These are phyloP conservation scores for Ambastaia sidthimunki DNA, from an alignment of 2,797 vertebrate genomes.

Conservation along the genomic window DNA sequence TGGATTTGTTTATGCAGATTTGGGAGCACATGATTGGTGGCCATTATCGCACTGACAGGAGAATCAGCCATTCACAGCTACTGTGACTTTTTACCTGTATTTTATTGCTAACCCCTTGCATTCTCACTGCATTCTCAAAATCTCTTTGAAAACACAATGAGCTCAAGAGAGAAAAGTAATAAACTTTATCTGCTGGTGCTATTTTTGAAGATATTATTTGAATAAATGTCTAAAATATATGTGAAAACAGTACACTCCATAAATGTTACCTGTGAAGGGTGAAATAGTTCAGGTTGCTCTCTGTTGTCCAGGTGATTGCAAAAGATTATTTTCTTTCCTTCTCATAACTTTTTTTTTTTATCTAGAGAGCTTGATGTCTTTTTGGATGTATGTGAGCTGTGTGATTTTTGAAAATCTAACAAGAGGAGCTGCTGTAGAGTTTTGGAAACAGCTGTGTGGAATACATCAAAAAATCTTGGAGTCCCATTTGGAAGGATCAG, in stretches of 20 bases:
- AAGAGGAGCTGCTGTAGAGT: not conserved
- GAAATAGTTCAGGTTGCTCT: not conserved
- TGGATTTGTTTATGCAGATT: too few species aligned
- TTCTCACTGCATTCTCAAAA: too few species aligned
- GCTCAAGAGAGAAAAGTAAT: too few species aligned
- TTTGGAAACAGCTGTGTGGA: slow-evolving; percentile 35
- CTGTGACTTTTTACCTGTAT: too few species aligned
- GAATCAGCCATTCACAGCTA: too few species aligned
- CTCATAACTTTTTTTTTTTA: not conserved
- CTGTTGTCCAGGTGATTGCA: not conserved
- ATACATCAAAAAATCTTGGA: slow-evolving; percentile 29
- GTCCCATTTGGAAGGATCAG: slow-evolving; percentile 32
- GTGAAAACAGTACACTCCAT: not conserved
- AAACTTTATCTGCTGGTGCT: too few species aligned
- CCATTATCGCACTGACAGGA: too few species aligned
- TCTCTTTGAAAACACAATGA: too few species aligned
- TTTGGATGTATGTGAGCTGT: not conserved
- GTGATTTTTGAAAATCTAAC: slow-evolving; percentile 12
- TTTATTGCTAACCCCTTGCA: too few species aligned
- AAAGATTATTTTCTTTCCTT: not conserved
- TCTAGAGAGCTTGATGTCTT: not conserved
- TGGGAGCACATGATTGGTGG: too few species aligned
- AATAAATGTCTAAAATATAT: not conserved
- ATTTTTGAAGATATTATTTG: too few species aligned
- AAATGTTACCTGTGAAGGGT: not conserved